phyloP scores from a whole-genome alignment of 2,888 invertebrate genomes.

The Julus scandinavius region DNA sequence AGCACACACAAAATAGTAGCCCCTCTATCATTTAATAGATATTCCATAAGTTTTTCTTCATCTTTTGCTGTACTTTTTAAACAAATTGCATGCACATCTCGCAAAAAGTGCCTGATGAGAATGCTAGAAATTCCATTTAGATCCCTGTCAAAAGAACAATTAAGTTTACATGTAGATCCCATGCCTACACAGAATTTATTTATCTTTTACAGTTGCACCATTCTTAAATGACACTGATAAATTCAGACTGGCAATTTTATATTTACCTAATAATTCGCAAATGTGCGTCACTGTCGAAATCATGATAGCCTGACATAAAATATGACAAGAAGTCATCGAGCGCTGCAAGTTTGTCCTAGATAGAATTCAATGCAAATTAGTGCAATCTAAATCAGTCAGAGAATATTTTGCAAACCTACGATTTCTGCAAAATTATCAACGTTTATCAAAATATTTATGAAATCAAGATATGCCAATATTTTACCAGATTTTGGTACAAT shows the following conservation, averaged over 20 bases:
- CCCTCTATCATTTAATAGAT: constrained; percentile 43
- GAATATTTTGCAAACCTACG: too few species aligned
- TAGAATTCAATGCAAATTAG: not conserved
- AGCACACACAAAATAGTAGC: not conserved
- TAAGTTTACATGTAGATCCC: not conserved
- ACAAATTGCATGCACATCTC: constrained; percentile 44
- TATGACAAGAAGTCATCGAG: constrained; percentile 31
- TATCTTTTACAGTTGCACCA: not conserved
- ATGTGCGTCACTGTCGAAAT: constrained; percentile 33
- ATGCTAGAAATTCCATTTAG: constrained; percentile 46
- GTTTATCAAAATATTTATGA: not conserved
- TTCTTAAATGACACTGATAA: not conserved
- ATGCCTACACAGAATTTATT: not conserved
- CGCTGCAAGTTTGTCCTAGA: constrained; percentile 35
- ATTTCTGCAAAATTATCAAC: too few species aligned
- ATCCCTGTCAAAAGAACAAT: constrained; percentile 33
- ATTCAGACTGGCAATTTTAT: not conserved
- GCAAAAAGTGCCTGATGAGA: constrained; percentile 14
- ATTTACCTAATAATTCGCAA: not conserved
- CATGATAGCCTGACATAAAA: constrained; percentile 30
- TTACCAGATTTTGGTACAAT: not conserved
- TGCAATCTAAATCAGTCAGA: not conserved
- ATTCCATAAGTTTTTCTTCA: constrained; percentile 44
- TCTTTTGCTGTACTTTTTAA: constrained; percentile 7
- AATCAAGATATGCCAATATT: not conserved